A percentile compares a stretch with the other conserved stretches of the same genome.
phyloP scores from a whole-genome alignment of 2,113 vertebrate species.

The Chionis minor region DNA sequence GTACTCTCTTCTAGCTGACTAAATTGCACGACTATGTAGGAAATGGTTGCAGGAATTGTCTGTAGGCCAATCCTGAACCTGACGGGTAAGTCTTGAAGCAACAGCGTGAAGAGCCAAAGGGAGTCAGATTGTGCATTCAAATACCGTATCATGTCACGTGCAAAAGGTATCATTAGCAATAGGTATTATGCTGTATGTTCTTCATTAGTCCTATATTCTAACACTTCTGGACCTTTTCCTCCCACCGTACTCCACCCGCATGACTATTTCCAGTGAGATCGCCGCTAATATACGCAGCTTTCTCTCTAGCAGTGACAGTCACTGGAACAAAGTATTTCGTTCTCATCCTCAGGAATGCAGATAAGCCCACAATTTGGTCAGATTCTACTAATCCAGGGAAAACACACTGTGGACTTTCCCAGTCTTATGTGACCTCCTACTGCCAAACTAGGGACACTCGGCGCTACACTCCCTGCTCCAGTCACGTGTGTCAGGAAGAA shows the following conservation, averaged over 20 bases:
- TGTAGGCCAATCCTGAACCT: neutral
- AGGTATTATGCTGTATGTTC: neutral
- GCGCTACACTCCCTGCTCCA: neutral
- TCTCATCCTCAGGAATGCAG: neutral
- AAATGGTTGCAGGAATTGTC: neutral
- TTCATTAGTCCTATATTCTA: neutral
- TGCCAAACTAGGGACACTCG: neutral
- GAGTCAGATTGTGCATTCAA: neutral
- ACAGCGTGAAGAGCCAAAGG: neutral
- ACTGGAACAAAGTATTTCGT: neutral
- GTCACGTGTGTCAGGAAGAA: neutral
- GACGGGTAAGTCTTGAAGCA: neutral
- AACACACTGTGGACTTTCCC: neutral
- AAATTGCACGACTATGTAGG: neutral
- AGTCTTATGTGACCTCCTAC: rapidly evolving
- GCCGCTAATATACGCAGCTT: neutral
- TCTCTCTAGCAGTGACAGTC: neutral
- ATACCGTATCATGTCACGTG: neutral
- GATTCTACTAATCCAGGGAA: neutral
- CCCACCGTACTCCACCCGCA: neutral
- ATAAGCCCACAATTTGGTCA: neutral
- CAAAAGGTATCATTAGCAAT: neutral
- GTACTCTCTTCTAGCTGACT: neutral
- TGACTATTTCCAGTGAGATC: neutral
- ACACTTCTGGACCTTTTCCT: neutral